Evolutionary conservation across 30 jellyfish, hydroid and myxozoan genomes (phyloP), one percentile per base, ranked within the genome.

Genomic region (Chironex yamaguchii): DNA sequence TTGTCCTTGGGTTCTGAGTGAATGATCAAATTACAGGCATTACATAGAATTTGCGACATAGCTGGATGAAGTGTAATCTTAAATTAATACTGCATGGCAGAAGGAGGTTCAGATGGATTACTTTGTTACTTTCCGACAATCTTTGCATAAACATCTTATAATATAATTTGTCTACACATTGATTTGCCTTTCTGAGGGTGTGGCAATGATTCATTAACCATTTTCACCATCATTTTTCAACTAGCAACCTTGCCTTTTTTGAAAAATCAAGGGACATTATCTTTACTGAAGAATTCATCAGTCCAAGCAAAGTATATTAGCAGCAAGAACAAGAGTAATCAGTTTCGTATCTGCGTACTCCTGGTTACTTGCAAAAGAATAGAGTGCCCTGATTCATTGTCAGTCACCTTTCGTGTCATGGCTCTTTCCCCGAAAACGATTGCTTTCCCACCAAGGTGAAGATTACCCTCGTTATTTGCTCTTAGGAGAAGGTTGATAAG

Each of bases 221-320:
- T 29, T 34, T 79, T 34, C 34, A 28, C 33, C 81, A 58, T 31
- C 25, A 54, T 34, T 34, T 62, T 79, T 81, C 66, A 79, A 62
- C 62, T 62, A 12, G 82, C 64, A 26, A 54, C 70, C 49, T 81
- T 81, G 33, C 92, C 76, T 65, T 65, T 49, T 13, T 80, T 1
- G 62, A 65, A 81, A 25, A 81, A 81, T 21, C 76, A 73, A 4
- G 85, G 50, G 52, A 81, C 74, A 52, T 66, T 65, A 30, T 81
- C 84, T 42, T 65, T 79, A 77, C 85, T 77, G 35, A 85, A 42
- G 84, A 81, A 81, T 49, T 76, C 76, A 34, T 81, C n/a, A n/a
- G n/a, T n/a, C n/a, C n/a, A n/a, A n/a, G n/a, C n/a, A n/a, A n/a
- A n/a, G 76, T 25, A 53, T n/a, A 22, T 1, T 42, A 12, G 90